A percentile compares a stretch with the other conserved stretches of the same genome.
phyloP scores from a whole-genome alignment of 2,888 invertebrate species.

The Salpingus planirostris region DNA sequence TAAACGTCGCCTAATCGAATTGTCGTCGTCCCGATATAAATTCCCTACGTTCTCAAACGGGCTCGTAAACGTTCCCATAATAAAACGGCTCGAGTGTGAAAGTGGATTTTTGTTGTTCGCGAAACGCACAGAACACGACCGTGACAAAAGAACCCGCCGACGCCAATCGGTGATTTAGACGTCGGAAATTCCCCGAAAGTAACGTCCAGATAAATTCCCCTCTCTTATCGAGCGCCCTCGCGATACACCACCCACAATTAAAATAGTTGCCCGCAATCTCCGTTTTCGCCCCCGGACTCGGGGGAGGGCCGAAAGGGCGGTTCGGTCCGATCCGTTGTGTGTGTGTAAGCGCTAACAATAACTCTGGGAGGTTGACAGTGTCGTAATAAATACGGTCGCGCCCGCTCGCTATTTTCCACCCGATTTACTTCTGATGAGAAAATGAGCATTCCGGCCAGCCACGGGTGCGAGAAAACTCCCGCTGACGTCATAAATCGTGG shows the following conservation, averaged over 20 bases:
- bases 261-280: conserved; percentile 8
- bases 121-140: conserved; percentile 34
- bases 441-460: conserved; percentile 37
- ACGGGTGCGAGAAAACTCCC: conserved; percentile 33
- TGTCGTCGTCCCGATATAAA: conserved; percentile 23
- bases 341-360: conserved; percentile 32
- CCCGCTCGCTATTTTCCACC: conserved; percentile 40
- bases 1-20: conserved; percentile 24
- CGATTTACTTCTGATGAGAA: conserved; percentile 43
- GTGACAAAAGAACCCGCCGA: conserved; percentile 28
- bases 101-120: conserved; percentile 41
- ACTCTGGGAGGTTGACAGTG: conserved; percentile 40
- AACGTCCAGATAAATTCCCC: conserved; percentile 25
- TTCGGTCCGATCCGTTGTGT: no score
- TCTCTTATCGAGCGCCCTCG: no score
- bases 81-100: conserved; percentile 41
- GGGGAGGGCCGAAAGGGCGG: no score
- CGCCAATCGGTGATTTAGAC: conserved; percentile 32
- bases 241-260: no score
- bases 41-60: conserved; percentile 27
- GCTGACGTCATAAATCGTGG: conserved; percentile 26
- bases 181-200: conserved; percentile 23
- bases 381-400: conserved; percentile 39
- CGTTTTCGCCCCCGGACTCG: no score
- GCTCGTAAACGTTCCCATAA: conserved; percentile 37